Evolutionary conservation across 2,797 vertebrate species (phyloP).

Genomic region (Hephaestus fuliginosus): DNA sequence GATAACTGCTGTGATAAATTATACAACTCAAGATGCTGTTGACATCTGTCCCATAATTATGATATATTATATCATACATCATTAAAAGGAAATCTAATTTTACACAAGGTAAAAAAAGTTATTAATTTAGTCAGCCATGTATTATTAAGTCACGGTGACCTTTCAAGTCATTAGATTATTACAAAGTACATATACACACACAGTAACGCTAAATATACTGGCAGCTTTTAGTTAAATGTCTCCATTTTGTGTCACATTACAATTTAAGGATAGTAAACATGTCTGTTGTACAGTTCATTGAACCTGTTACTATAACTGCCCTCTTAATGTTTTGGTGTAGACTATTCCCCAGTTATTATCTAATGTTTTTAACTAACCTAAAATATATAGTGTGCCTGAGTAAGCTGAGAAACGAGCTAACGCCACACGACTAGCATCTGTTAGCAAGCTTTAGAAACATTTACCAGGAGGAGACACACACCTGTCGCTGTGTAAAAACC

Average conservation of each 20-base stretch:
- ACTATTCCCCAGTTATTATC: not conserved
- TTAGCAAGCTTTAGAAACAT: constrained; percentile 23
- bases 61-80: not conserved
- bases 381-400: not conserved
- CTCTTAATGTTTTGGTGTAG: not conserved
- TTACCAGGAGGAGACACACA: not conserved
- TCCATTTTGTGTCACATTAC: not conserved
- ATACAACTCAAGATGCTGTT: not conserved
- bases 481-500: not conserved
- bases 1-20: not conserved
- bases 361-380: not conserved
- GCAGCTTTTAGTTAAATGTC: not conserved
- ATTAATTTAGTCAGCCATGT: not conserved
- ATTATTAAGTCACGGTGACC: not conserved
- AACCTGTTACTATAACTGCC: not conserved
- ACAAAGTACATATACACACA: not conserved
- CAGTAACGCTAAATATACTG: too few relatives aligned
- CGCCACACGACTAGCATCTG: constrained; percentile 21
- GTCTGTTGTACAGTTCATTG: not conserved
- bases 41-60: not conserved
- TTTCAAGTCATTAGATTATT: not conserved
- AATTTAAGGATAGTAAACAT: not conserved
- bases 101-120: not conserved
- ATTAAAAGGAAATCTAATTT: too few relatives aligned
- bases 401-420: not conserved